Evolutionary conservation across 2,888 invertebrate species (phyloP), one percentile per base, ranked within the genome.

Genomic region (Chaitophorus viminalis): DNA sequence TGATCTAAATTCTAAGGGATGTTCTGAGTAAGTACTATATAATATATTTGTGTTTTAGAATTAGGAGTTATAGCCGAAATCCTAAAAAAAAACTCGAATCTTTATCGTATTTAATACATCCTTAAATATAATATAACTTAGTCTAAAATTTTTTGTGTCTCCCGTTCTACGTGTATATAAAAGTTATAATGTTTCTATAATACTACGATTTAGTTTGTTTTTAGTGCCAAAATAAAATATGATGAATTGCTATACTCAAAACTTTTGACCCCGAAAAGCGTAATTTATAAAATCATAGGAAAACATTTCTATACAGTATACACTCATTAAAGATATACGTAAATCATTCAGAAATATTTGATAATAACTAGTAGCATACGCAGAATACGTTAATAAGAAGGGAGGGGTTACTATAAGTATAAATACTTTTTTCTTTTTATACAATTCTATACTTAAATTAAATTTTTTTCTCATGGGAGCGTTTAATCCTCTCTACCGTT

Each of bases 161-260:
- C 46, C 54, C 52, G n/a, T n/a, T 8, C 14, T n/a, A 39, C 11
- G 14, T n/a, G 14, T n/a, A 6, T 46, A 11, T 72, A 54, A 33
- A 39, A 82, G 82, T 82, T 82, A 54, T 52, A 14, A 25, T n/a
- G 33, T 11, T 46, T 14, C 46, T 14, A 14, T 8, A 46, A 14
- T 14, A 46, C 52, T n/a, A 33, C 33, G 4, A 21, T 52, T 81
- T 68, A 29, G 21, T 54, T 17, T 72, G 82, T 72, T 82, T 82
- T 33, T n/a, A 54, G 52, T 33, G 33, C 33, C 17, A 52, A 36
- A 54, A 82, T 54, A 54, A 60, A 36, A 83, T 75, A 54, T 75
- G 60, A 74, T 60, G 36, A 75, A 83, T 83, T 75, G 29, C 82
- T 54, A 18, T 21, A 74, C 36, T 75, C 36, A 83, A 75, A 75